A percentile compares a stretch with the other conserved stretches of the same genome.
phyloP scores from a whole-genome alignment of 2,888 invertebrate species.

The Hololepta plana region DNA sequence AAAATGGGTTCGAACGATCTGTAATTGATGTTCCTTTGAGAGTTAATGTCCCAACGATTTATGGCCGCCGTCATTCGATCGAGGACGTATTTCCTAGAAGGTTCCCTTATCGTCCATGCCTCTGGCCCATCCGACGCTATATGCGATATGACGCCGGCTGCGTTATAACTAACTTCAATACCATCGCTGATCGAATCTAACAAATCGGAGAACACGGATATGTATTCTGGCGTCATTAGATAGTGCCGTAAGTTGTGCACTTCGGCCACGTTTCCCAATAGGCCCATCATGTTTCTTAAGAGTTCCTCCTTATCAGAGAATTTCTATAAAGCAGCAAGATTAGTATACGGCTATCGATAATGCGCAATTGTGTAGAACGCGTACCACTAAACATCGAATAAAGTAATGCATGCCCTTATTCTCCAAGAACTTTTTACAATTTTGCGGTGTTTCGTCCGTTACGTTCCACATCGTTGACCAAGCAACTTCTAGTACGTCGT shows the following conservation, averaged over 20 bases:
- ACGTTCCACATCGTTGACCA: slow-evolving; percentile 99
- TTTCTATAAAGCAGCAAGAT: slow-evolving; percentile 32
- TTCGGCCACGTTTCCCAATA: slow-evolving; percentile 91
- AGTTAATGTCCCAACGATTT: slow-evolving; percentile 70
- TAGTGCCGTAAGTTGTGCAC: slow-evolving; percentile 63
- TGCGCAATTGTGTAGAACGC: slow-evolving; percentile 12
- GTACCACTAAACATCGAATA: slow-evolving; percentile 68
- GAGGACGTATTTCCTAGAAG: slow-evolving; percentile 53
- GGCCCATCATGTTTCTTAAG: slow-evolving; percentile 94
- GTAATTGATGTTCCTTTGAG: slow-evolving; percentile 90
- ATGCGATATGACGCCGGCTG: slow-evolving; percentile 89
- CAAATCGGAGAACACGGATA: slow-evolving; percentile 71
- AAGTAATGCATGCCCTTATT: slow-evolving; percentile 82
- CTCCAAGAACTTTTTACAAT: slow-evolving; percentile 81
- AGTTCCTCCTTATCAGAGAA: slow-evolving; percentile 82
- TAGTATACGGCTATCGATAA: not conserved
- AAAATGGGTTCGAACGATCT: slow-evolving; percentile 90
- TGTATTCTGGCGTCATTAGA: slow-evolving; percentile 71
- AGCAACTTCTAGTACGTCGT: slow-evolving; percentile 92
- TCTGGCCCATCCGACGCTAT: slow-evolving; percentile 81
- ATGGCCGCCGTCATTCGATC: slow-evolving; percentile 65
- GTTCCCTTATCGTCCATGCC: slow-evolving; percentile 61
- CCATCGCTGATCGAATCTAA: slow-evolving; percentile 78
- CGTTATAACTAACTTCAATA: slow-evolving; percentile 94
- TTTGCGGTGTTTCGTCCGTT: slow-evolving; percentile 87